Evolutionary conservation across 2,797 vertebrate genomes (phyloP), one percentile per base, ranked within the genome.

Genomic region (Sylvia borin): DNA sequence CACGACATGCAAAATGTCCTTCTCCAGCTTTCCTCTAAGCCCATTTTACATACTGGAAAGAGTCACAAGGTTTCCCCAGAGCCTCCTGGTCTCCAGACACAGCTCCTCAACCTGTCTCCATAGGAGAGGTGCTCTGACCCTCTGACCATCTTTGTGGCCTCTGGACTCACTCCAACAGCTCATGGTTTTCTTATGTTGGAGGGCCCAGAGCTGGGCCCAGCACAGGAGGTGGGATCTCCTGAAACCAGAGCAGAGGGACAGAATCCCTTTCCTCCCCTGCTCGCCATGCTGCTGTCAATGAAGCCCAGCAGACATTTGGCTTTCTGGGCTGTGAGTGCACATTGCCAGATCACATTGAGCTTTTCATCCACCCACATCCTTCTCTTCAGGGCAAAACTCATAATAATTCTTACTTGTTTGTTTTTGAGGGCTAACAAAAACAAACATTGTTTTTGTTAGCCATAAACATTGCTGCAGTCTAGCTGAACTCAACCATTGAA

Each of bases 311-410:
- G 13, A 36, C 5, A 7, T 54, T 32, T 66, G 47, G 19, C 47
- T 78, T 47, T 60, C 60, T 54, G 73, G 40, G 22, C 67, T 48
- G 31, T 43, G 16, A 85, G 27, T 53, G 20, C 67, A 31, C 29
- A 4, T 18, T 53, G 20, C 47, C 54, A 36, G 31, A 32, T 54
- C 42, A 38, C 0, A 0, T 0, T 50, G 67, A 73, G 27, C 47
- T 85, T 25, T 40, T 61, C 11, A 4, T 79, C 42, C 32, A 61
- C 42, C 32, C n/a, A 13, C 36, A 6, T 18, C 22, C 61, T 61
- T 73, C 32, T 42, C 13, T 32, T 73, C 14, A 43, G 27, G 61
- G 61, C 48, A 36, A 36, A 36, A 58, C 16, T 85, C 54, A 2
- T 72, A 75, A 71, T 61, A 68, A 53, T 90, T 81, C 47, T 73